Base-by-base conservation (phyloP, 2,888 invertebrate genomes). In the Agrypnus murinus region DNA sequence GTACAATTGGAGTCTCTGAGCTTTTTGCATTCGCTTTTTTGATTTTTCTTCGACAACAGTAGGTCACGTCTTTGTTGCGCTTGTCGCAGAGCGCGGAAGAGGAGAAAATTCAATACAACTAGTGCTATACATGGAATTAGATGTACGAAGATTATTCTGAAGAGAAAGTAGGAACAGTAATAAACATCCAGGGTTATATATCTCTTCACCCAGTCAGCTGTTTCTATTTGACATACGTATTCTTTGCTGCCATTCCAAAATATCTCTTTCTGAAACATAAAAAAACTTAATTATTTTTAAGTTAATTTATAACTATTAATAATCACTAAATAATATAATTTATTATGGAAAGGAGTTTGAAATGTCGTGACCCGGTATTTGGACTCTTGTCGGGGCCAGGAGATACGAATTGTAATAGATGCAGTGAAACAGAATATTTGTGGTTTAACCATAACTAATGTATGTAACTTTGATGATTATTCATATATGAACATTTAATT, bases 71-170 rank as follows among this genome's bases (percentile, higher is more conserved):
- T 77, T 70, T 85, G 81, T 82, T 96, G 95, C 0, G 97, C 97
- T 74, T 92, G 90, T 64, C 93, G 89, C 90, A 98, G 91, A 0
- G 97, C 96, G 60, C 91, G 87, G 83, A 97, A 96, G 2, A 98
- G 89, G 7, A 97, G 87, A 0, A 95, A 91, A 83, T 98, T 98
- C 59, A 98, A 89, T 14, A 95, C 92, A 0, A 97, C 95, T 45
- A 98, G 88, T 1, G 94, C 91, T 8, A 94, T 91, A 87, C 97
- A 97, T 0, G 98, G 98, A 68, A 96, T 88, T 74, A 96, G 87
- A 83, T 98, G 96, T n/a, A 98, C 96, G 85, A 95, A 96, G 6
- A 97, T 86, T 9, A 97, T 95, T 10, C 98, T 89, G 84, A 96
- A 97, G 81, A 93, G 90, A 86, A 90, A 95, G 85, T 94, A 95